Evolutionary conservation across 2,113 vertebrate genomes (phyloP).

Genomic region (Lamprotornis superbus): DNA sequence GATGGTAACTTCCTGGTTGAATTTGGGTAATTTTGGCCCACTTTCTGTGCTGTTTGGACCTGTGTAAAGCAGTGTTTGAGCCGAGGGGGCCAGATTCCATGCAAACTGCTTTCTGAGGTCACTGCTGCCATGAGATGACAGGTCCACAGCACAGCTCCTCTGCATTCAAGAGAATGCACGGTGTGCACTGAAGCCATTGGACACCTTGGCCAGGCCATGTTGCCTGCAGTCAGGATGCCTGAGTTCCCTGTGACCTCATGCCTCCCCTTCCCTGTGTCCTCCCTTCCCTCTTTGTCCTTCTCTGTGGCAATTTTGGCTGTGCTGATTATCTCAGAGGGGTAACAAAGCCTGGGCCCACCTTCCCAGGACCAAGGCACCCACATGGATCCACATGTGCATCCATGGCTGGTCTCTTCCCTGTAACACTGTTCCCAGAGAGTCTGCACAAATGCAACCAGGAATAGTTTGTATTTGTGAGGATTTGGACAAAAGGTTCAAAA

Average conservation of each 20-base stretch:
- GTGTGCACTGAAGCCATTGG: background rate
- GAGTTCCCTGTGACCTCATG: background rate
- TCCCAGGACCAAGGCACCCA: background rate
- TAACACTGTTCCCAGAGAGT: background rate
- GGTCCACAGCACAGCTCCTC: background rate
- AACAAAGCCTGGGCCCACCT: background rate
- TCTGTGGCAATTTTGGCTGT: background rate
- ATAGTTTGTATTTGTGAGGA: background rate
- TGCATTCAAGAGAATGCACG: background rate
- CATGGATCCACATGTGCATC: background rate
- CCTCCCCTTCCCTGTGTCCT: background rate
- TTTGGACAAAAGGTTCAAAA: background rate
- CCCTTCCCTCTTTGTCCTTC: background rate
- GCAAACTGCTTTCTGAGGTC: background rate
- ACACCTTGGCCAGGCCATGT: accelerated
- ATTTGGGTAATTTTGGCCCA: background rate
- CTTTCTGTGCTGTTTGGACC: background rate
- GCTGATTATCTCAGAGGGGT: background rate
- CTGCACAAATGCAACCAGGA: background rate
- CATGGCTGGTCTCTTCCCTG: background rate
- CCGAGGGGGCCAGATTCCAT: background rate
- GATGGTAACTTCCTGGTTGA: background rate
- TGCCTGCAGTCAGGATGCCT: background rate
- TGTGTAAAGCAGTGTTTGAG: background rate
- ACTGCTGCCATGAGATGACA: background rate